Evolutionary conservation across 2,888 invertebrate genomes (phyloP), one percentile per base, ranked within the genome.

Genomic region (Thysanoteuthis rhombus): DNA sequence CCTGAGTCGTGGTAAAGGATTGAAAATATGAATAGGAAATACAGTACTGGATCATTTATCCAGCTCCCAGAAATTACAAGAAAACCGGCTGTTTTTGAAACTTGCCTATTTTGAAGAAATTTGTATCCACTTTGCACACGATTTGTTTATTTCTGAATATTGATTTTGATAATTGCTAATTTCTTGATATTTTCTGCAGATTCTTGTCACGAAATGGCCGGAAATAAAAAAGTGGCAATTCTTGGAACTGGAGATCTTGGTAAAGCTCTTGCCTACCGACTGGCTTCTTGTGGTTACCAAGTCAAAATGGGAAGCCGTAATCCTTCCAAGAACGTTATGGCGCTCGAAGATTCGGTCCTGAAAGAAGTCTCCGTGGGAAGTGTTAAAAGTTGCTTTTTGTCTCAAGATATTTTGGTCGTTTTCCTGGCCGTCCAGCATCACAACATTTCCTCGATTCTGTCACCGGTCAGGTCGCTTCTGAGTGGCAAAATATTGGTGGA

Each of bases 161-260:
- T 58, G 58, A 58, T 1, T 32, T 58, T 1, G 28, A n/a, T n/a
- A n/a, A n/a, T 25, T 58, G 58, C 25, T 28, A 25, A 25, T 58
- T 25, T 58, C 6, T 58, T 58, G 22, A 25, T 58, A 58, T 58
- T 28, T 58, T 42, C 22, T 58, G 3, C 58, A 58, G 58, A 32
- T 58, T 58, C 28, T 25, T 32, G 58, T 25, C 58, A 58, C 28
- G 28, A 8, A 32, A 58, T 58, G 58, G 25, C 32, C 25, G 28
- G 32, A 58, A 28, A 25, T 58, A 58, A 52, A n/a, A 36, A 36
- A 36, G 94, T 96, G 19, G 96, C 96, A 4, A 95, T 96, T 19
- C 95, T 96, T 32, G 96, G 96, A 10, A 96, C 96, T 4, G 96
- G 96, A 28, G 95, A 96, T 89, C 96, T 95, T 93, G 96, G 95